Percentiles rank a stretch among this genome's conserved stretches.
Evolutionary conservation across 2,797 vertebrate genomes (phyloP).

Genomic region (Erithacus rubecula): DNA sequence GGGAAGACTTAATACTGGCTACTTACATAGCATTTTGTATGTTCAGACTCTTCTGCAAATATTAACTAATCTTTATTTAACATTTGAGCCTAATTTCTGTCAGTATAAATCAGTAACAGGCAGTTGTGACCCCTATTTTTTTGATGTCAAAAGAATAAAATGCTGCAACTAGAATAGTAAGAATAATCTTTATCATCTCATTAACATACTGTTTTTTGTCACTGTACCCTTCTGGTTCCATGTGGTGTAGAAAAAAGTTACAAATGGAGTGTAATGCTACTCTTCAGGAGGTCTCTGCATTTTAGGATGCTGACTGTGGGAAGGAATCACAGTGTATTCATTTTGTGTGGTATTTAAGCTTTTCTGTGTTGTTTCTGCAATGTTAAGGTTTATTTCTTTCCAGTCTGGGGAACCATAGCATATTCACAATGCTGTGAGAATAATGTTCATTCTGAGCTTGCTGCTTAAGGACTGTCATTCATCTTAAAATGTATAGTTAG

Average conservation of each 20-base stretch:
- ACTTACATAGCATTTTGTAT: constrained; percentile 51
- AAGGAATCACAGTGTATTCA: neutral
- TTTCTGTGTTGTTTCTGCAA: neutral
- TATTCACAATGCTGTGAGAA: constrained; percentile 30
- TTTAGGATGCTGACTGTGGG: neutral
- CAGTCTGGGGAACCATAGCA: neutral
- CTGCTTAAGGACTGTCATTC: neutral
- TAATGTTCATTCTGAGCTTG: constrained; percentile 5
- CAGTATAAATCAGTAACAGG: constrained; percentile 23
- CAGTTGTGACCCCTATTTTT: constrained; percentile 1
- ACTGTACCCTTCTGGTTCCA: neutral
- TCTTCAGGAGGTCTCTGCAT: neutral
- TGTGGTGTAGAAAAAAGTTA: neutral
- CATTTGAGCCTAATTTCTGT: constrained; percentile 27
- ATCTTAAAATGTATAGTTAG: neutral
- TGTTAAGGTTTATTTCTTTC: constrained; percentile 3
- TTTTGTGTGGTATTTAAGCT: neutral
- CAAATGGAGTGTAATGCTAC: neutral
- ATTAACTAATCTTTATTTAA: constrained; percentile 49
- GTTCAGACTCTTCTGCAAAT: constrained; percentile 36
- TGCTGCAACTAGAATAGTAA: neutral
- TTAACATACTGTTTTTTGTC: neutral
- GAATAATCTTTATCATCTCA: constrained; percentile 9
- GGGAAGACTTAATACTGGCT: constrained; percentile 64
- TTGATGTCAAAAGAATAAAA: neutral